Conservation (phyloP, 2,888 invertebrate species). For the Andrena flavipes region DNA sequence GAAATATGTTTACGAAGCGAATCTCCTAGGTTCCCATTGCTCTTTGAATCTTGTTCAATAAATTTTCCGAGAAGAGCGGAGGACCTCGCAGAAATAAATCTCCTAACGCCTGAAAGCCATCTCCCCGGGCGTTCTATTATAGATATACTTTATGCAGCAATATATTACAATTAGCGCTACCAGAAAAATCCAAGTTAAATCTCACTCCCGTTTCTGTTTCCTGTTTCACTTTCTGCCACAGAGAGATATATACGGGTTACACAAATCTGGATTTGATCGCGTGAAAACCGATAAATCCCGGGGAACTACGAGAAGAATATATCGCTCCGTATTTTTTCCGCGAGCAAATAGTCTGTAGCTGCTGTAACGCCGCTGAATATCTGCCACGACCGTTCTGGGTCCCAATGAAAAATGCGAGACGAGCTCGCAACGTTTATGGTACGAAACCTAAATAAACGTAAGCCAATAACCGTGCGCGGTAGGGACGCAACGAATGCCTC, state of each 20-base stretch:
- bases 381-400: too few relatives aligned
- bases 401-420: background rate
- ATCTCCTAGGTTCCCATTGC: slow-evolving; percentile 57
- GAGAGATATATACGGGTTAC: slow-evolving; percentile 14
- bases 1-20: slow-evolving; percentile 42
- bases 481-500: background rate
- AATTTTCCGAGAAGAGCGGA: slow-evolving; percentile 52
- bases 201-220: slow-evolving; percentile 26
- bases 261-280: slow-evolving; percentile 38
- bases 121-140: slow-evolving; percentile 55
- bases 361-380: too few relatives aligned
- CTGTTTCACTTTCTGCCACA: slow-evolving; percentile 1
- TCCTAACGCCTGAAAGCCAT: slow-evolving; percentile 40
- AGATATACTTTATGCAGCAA: slow-evolving; percentile 49
- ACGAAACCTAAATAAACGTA: background rate
- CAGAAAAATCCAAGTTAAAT: slow-evolving; percentile 39
- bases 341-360: too few relatives aligned
- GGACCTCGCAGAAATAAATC: slow-evolving; percentile 49
- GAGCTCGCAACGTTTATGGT: background rate
- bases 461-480: background rate
- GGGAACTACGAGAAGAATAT: too few relatives aligned
- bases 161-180: slow-evolving; percentile 56
- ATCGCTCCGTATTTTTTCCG: background rate
- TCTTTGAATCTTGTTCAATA: slow-evolving; percentile 57
- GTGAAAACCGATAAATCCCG: background rate